Conservation (phyloP, 2,797 vertebrate genomes). For the Ibycter americanus region DNA sequence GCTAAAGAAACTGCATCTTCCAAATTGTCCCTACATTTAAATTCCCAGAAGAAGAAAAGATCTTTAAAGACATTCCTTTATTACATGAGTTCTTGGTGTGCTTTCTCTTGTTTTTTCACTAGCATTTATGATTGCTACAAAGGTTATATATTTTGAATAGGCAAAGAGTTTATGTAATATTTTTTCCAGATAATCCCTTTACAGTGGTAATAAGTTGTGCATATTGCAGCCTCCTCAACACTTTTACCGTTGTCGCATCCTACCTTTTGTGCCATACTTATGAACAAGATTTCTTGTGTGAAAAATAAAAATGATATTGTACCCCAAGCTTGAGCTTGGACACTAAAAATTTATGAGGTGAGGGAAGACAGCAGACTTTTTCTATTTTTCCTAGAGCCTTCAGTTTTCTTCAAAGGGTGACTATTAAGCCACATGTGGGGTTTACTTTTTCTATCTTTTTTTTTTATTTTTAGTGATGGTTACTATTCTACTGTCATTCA, state of each 20-base stretch:
- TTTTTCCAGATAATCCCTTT: conserved; percentile 3
- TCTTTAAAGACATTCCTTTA: conserved; percentile 34
- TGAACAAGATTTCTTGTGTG: conserved; percentile 34
- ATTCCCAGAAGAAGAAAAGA: conserved; percentile 22
- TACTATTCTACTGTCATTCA: neutral
- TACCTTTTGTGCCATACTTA: neutral
- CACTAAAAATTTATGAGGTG: conserved; percentile 47
- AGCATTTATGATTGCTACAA: neutral
- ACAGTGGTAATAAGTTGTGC: neutral
- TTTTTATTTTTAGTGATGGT: neutral
- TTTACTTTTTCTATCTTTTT: neutral
- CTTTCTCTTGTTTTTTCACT: neutral
- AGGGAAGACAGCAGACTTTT: conserved; percentile 8
- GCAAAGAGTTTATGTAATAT: neutral
- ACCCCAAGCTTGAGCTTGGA: conserved; percentile 31
- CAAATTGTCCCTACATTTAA: conserved; percentile 42
- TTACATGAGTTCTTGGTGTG: neutral
- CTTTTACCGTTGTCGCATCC: conserved; percentile 31
- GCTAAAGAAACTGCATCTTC: conserved; percentile 48
- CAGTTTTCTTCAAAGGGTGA: conserved; percentile 47
- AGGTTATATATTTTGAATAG: conserved; percentile 6
- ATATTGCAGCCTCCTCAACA: neutral
- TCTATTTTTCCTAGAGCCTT: conserved; percentile 51
- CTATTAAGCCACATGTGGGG: neutral
- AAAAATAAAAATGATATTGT: conserved; percentile 52